Conservation (phyloP, 2,797 vertebrate species). For the Sebastes baramenuke region DNA sequence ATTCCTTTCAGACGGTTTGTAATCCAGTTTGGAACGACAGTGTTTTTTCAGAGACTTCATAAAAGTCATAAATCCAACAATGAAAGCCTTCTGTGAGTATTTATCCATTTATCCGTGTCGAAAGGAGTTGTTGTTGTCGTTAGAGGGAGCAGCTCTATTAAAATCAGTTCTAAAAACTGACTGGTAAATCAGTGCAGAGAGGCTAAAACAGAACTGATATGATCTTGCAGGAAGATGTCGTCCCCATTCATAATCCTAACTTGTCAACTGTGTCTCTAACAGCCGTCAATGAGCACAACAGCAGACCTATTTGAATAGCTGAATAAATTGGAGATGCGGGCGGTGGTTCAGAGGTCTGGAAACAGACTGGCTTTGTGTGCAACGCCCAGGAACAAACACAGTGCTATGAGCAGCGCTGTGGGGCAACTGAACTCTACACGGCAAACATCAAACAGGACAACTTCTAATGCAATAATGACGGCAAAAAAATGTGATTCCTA, state of each 20-base stretch:
- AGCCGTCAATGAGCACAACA: background rate
- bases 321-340: background rate
- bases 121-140: too few relatives aligned
- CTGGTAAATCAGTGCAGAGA: too few relatives aligned
- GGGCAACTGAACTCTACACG: background rate
- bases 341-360: background rate
- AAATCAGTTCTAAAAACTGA: too few relatives aligned
- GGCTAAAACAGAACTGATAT: too few relatives aligned
- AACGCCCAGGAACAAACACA: constrained; percentile 4
- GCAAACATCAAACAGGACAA: background rate
- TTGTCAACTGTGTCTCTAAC: background rate
- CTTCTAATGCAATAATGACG: constrained; percentile 1
- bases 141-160: too few relatives aligned
- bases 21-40: too few relatives aligned
- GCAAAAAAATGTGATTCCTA: background rate
- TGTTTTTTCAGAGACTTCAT: too few relatives aligned
- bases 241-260: background rate
- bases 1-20: too few relatives aligned
- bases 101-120: too few relatives aligned
- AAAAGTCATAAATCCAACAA: too few relatives aligned
- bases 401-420: background rate
- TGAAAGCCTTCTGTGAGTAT: too few relatives aligned
- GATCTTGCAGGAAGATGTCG: too few relatives aligned
- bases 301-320: background rate
- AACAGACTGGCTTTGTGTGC: background rate